Evolutionary conservation across 2,888 invertebrate genomes (phyloP), one percentile per base, ranked within the genome.

Genomic region (Folsomia manolachei): DNA sequence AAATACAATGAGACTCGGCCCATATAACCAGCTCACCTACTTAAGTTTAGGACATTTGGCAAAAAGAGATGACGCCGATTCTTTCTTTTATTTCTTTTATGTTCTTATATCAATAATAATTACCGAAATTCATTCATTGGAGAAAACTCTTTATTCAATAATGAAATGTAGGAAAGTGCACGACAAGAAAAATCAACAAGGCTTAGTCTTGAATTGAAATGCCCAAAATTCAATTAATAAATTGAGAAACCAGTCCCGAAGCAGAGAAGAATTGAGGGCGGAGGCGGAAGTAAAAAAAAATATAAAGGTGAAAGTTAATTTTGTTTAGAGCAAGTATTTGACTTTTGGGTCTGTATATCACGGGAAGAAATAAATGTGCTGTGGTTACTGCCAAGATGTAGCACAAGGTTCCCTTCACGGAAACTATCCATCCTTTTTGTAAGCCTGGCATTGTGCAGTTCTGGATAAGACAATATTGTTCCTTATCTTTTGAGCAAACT

Each of bases 351-450:
- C 19, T 18, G 18, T 56, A 19, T 19, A 56, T 56, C n/a, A n/a
- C n/a, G n/a, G n/a, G 11, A 56, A 14, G 56, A 56, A 56, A 56
- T 56, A 56, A 56, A 56, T 56, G 56, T 56, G n/a, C n/a, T 56
- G 56, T 56, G 56, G 51, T 56, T 4, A 19, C 19, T 4, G 39
- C 21, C n/a, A n/a, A 56, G 56, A 56, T 56, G 56, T 56, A 56
- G 56, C 56, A 56, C 56, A 56, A 56, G 56, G 56, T 56, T 56
- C 56, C 56, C n/a, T 56, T 56, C 56, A 56, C n/a, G n/a, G n/a
- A n/a, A n/a, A n/a, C n/a, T n/a, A n/a, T n/a, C n/a, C n/a, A n/a
- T n/a, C n/a, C n/a, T n/a, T n/a, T n/a, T n/a, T n/a, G n/a, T n/a
- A n/a, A n/a, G n/a, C n/a, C n/a, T n/a, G n/a, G 21, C 39, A 39